phyloP scores from a whole-genome alignment of 1,140 invertebrate species.

The Paraescarpia echinospica region DNA sequence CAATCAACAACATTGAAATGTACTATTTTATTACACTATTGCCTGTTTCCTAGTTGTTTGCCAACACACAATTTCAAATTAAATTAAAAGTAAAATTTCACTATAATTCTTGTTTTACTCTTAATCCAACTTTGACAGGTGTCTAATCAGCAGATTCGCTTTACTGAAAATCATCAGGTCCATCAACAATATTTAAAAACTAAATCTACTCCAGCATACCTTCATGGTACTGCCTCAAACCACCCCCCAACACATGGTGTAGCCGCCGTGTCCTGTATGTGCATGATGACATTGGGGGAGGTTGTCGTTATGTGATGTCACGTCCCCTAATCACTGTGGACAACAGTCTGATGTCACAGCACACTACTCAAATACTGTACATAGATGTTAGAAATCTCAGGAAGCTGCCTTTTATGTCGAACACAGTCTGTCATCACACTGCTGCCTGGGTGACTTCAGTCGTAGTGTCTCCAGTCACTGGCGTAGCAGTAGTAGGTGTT shows the following conservation, averaged over 20 bases:
- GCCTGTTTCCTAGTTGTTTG: background rate
- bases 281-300: background rate
- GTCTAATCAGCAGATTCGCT: background rate
- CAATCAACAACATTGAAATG: background rate
- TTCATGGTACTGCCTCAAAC: background rate
- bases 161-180: background rate
- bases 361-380: background rate
- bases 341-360: background rate
- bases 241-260: background rate
- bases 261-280: background rate
- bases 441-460: background rate
- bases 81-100: no score
- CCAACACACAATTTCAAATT: no score
- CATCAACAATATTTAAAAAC: background rate
- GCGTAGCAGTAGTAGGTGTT: background rate
- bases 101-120: background rate
- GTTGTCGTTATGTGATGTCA: background rate
- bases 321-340: background rate
- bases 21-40: background rate
- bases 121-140: background rate
- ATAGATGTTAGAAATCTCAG: background rate
- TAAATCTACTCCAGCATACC: background rate
- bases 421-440: background rate
- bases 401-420: background rate
- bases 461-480: background rate